Evolutionary conservation across 2,888 invertebrate genomes (phyloP), one percentile per base, ranked within the genome.

Genomic region (Meliscaeva auricollis): DNA sequence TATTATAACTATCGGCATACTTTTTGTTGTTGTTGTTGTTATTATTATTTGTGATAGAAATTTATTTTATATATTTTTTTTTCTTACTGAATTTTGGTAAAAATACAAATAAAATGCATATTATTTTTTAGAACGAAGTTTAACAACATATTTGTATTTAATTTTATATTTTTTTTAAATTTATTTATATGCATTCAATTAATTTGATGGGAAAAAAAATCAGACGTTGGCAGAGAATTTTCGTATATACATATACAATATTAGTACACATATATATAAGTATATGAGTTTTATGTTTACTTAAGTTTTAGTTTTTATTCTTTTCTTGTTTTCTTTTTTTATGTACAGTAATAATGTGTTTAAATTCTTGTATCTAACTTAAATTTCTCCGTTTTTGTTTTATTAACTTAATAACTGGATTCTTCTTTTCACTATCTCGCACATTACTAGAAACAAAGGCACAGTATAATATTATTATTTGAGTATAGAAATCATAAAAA

Each of bases 391-490:
- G n/a, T 52, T 66, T 54, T 50, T 41, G 38, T 26, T 52, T 22
- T 15, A 54, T 74, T 60, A 70, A 75, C 75, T 84, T 56, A 52
- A n/a, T n/a, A n/a, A 52, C 58, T 80, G 48, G 17, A 68, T 73
- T 74, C 22, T 79, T 54, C 66, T 41, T 60, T 35, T 50, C 22
- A 69, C n/a, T 11, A 38, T 75, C 30, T 64, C 72, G 46, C 75
- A 84, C 80, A 72, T 70, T 74, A 80, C 84, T 84, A 70, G 41
- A 84, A 64, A 17, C 11, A 74, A 75, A 84, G 58, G 80, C 84
- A 83, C 74, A 52, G 48, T 46, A n/a, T 62, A 46, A 11, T 38
- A 4, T 22, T 26, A 44, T 41, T 48, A 68, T 38, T 56, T 44
- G 5, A 22, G 7, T 41, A 41, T 41, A 3, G 9, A 11, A 38